These are phyloP conservation scores for Campylomormyrus tamandua DNA, from an alignment of 2,113 vertebrate species.

Conservation along the genomic window DNA sequence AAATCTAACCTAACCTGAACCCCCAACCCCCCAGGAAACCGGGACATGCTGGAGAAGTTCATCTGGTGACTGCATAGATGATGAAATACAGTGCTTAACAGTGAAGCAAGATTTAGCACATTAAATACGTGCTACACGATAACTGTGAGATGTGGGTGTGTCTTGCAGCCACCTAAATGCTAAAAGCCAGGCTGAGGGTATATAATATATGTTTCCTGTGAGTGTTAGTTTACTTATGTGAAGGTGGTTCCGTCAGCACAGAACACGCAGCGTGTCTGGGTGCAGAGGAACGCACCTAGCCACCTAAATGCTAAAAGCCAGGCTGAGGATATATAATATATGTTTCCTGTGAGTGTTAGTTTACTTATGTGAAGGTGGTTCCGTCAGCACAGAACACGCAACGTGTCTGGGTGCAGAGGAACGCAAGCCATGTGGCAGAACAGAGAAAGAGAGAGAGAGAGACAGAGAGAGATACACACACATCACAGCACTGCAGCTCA, in stretches of 20 bases:
- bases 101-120: not conserved
- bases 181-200: not conserved
- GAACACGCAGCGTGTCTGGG: not conserved
- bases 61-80: not conserved
- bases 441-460: conserved; percentile 1
- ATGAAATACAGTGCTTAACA: not conserved
- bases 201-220: not conserved
- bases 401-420: not conserved
- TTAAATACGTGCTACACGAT: not conserved
- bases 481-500: not conserved
- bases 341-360: not conserved
- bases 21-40: not conserved
- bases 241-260: not conserved
- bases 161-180: not conserved
- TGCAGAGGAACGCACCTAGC: too few species aligned
- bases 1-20: not conserved
- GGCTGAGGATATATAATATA: not conserved
- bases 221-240: not conserved
- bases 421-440: not conserved
- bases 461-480: not conserved
- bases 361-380: not conserved
- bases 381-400: not conserved
- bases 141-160: not conserved
- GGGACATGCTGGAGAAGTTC: not conserved
- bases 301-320: not conserved